phyloP scores from a whole-genome alignment of 30 jellyfish, hydroid and myxozoan genomes.

The Hydractinia symbiolongicarpus region DNA sequence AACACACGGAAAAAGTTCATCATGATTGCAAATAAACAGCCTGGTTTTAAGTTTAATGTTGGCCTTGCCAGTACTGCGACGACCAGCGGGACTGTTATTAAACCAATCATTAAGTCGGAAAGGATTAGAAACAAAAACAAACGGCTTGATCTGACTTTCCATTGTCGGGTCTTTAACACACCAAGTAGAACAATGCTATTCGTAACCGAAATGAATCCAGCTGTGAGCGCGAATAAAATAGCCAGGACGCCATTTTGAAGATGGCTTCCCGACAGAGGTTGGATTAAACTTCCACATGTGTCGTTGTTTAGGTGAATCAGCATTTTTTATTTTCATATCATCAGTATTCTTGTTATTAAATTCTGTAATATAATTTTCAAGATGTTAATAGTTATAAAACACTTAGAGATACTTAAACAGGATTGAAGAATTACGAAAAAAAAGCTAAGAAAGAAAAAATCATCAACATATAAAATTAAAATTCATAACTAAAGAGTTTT shows the following conservation, averaged over 20 bases:
- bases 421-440: too few relatives aligned
- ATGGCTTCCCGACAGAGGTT: background rate
- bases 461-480: too few relatives aligned
- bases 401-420: too few relatives aligned
- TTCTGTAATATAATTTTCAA: too few relatives aligned
- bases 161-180: background rate
- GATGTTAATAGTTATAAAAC: too few relatives aligned
- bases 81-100: background rate
- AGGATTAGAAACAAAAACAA: background rate
- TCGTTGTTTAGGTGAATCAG: too few relatives aligned
- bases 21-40: background rate
- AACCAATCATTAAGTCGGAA: constrained; percentile 2
- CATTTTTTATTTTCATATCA: too few relatives aligned
- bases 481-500: too few relatives aligned
- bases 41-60: background rate
- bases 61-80: background rate
- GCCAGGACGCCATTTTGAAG: background rate
- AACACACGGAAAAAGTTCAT: constrained; percentile 13
- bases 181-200: background rate
- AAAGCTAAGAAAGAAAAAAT: too few relatives aligned
- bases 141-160: constrained; percentile 2
- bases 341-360: too few relatives aligned
- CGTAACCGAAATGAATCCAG: background rate
- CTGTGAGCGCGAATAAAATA: background rate
- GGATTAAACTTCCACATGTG: background rate